These are phyloP conservation scores for Mormyrops attenuatus DNA, from an alignment of 2,797 vertebrate species.

Conservation along the genomic window DNA sequence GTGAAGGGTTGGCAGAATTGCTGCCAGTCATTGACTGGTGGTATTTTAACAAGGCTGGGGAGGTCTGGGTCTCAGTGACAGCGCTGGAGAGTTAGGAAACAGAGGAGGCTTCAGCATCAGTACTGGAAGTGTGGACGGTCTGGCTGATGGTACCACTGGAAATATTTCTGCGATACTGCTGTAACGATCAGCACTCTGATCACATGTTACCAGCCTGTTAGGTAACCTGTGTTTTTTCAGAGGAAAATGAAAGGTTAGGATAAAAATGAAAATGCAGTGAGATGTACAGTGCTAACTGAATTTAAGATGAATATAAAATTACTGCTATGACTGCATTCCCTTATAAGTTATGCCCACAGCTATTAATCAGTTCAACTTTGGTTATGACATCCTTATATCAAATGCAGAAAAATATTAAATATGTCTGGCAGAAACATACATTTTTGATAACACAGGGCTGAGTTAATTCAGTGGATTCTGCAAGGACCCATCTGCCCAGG, in stretches of 20 bases:
- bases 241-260: neutral
- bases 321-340: neutral
- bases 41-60: slow-evolving; percentile 23
- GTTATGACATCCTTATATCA: neutral
- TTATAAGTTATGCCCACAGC: neutral
- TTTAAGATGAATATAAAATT: neutral
- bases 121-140: neutral
- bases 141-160: neutral
- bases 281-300: neutral
- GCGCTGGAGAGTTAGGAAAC: neutral
- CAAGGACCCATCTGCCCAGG: neutral
- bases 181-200: neutral
- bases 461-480: neutral
- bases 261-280: neutral
- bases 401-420: neutral
- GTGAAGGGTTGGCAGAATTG: neutral
- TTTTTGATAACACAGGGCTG: neutral
- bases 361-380: neutral
- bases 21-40: neutral
- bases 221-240: neutral
- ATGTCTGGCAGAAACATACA: neutral
- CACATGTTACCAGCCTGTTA: neutral
- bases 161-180: neutral
- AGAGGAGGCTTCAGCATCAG: neutral
- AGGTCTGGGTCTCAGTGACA: neutral